phyloP scores from a whole-genome alignment of 2,888 invertebrate species.

The Alcis repandata region DNA sequence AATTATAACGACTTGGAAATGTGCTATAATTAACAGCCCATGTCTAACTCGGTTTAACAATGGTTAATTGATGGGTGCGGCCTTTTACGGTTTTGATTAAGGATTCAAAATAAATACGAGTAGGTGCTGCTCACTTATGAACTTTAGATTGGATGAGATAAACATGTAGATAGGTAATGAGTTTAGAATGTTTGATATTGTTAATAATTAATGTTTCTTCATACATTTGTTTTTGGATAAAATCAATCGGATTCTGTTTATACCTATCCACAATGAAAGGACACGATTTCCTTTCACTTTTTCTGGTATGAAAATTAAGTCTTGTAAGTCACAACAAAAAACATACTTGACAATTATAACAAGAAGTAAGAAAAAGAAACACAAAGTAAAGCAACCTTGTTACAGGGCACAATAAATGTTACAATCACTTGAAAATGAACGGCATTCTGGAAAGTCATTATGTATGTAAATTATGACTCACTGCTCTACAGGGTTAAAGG shows the following conservation, averaged over 20 bases:
- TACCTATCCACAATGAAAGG: too few relatives aligned
- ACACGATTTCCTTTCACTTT: neutral
- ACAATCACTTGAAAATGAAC: constrained; percentile 11
- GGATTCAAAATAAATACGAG: constrained; percentile 10
- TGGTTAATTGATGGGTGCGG: constrained; percentile 28
- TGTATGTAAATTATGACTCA: constrained; percentile 1
- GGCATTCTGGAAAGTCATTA: neutral
- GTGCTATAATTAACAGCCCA: constrained; percentile 24
- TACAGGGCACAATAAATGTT: neutral
- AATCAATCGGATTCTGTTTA: too few relatives aligned
- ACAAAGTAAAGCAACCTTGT: constrained; percentile 12
- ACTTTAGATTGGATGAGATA: constrained; percentile 8
- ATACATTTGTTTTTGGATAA: too few relatives aligned
- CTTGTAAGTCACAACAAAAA: neutral
- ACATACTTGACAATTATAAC: neutral
- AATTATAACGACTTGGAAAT: constrained; percentile 24
- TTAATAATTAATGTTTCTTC: too few relatives aligned
- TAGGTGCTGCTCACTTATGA: constrained; percentile 8
- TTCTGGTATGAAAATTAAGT: neutral
- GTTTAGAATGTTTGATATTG: neutral
- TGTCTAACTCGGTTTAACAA: constrained; percentile 27
- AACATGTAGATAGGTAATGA: neutral
- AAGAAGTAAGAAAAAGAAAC: constrained; percentile 3
- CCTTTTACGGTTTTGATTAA: constrained; percentile 23
- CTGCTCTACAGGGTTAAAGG: too few relatives aligned